Evolutionary conservation across 2,888 invertebrate species (phyloP), one percentile per base, ranked within the genome.

Genomic region (Sinhomidia bicolor): DNA sequence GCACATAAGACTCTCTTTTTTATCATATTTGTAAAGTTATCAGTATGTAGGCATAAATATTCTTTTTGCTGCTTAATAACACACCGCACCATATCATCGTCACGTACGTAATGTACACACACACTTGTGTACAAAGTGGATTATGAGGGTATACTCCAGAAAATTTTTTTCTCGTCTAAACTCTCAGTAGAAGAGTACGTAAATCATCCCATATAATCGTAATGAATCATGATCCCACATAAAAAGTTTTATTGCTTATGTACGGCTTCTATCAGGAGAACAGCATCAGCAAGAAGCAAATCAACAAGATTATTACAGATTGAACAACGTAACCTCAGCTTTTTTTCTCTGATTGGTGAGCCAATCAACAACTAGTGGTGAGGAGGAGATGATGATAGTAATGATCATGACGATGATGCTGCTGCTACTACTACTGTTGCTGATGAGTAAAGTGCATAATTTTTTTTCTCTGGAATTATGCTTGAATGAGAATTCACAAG

Each of bases 191-290:
- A 65, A 32, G 65, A 10, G 36, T 17, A 68, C 5, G 44, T 71
- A 71, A 71, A 71, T 41, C 23, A 71, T 71, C 10, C 14, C 36
- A 68, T 32, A 68, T 32, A 79, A 79, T 41, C 57, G 29, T 60
- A 79, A 79, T 79, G 60, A 79, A 79, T 79, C 79, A 79, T 79
- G 78, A 54, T 78, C 36, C 32, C 57, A 79, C 57, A 78, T n/a
- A 57, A 41, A 60, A 57, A 60, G 5, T 32, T 51, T 79, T 60
- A 60, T 79, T 79, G n/a, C n/a, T n/a, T n/a, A 74, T 36, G n/a
- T 5, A 32, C 41, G 5, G 17, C 20, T 23, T 41, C n/a, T 10
- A 68, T 68, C 10, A 32, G 4, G 4, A 17, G 36, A 68, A 14
- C 29, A 36, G 7, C 36, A 36, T 17, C n/a, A 54, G 10, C 51